Percentiles rank a stretch among this genome's conserved stretches.
Conservation (phyloP, 2,888 invertebrate genomes). For the Pollenia angustigena region DNA sequence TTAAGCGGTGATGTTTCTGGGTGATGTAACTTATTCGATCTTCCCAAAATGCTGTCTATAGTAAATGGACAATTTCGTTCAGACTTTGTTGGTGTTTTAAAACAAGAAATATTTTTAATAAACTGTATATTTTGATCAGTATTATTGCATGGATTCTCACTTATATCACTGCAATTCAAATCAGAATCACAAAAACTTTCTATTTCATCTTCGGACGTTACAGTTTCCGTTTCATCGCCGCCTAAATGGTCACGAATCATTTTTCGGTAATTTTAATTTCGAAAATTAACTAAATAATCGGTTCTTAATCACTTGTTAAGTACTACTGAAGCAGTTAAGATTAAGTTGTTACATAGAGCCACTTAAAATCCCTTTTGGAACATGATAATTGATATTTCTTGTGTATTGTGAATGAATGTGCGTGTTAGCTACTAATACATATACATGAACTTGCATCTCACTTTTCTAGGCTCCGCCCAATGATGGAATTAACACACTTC, state of each 20-base stretch:
- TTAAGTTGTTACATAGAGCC: slow-evolving; percentile 41
- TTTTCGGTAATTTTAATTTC: slow-evolving; percentile 11
- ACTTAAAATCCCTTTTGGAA: slow-evolving; percentile 26
- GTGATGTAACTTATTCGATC: slow-evolving; percentile 23
- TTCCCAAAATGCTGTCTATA: slow-evolving; percentile 56
- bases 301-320: slow-evolving; percentile 52
- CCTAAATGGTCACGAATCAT: slow-evolving; percentile 37
- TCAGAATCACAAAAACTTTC: slow-evolving; percentile 39
- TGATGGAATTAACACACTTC: slow-evolving; percentile 16
- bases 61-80: slow-evolving; percentile 41
- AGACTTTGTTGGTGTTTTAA: slow-evolving; percentile 21
- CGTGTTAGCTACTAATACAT: neutral
- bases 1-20: neutral
- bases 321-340: slow-evolving; percentile 48
- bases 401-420: neutral
- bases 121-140: neutral
- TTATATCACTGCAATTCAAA: slow-evolving; percentile 39
- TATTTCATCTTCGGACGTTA: slow-evolving; percentile 33
- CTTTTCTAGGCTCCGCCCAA: slow-evolving; percentile 48
- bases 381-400: neutral
- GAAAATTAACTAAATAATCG: slow-evolving; percentile 40
- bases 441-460: neutral
- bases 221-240: slow-evolving; percentile 37
- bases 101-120: slow-evolving; percentile 7
- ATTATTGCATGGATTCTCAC: neutral